phyloP scores from a whole-genome alignment of 2,113 vertebrate genomes.

The Indicator maculatus region DNA sequence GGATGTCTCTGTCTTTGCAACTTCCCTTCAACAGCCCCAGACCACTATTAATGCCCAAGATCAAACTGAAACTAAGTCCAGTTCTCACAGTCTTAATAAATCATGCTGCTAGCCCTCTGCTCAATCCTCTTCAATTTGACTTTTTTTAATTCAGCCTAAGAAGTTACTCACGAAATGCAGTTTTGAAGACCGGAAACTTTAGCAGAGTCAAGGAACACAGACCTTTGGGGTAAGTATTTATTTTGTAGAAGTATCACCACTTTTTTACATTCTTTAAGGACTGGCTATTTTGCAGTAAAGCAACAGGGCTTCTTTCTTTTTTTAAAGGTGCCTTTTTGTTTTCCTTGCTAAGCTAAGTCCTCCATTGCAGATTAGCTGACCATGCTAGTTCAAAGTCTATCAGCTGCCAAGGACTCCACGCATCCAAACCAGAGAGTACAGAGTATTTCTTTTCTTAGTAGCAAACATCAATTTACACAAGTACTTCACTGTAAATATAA shows the following conservation, averaged over 20 bases:
- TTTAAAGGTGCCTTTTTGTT: not conserved
- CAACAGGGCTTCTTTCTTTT: not conserved
- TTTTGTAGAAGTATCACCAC: not conserved
- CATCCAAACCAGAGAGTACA: not conserved
- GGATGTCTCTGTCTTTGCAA: not conserved
- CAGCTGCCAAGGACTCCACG: not conserved
- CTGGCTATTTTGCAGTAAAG: not conserved
- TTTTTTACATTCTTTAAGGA: not conserved
- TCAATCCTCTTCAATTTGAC: not conserved
- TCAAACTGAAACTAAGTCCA: not conserved
- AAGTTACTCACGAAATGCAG: not conserved
- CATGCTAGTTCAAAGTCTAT: not conserved
- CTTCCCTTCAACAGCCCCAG: not conserved
- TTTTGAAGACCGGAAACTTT: not conserved
- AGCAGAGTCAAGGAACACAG: not conserved
- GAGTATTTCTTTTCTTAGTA: not conserved
- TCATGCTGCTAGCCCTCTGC: not conserved
- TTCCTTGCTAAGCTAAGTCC: not conserved
- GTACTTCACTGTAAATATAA: not conserved
- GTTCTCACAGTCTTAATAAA: not conserved
- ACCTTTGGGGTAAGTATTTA: not conserved
- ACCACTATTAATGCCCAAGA: not conserved
- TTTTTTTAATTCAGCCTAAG: not conserved
- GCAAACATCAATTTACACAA: not conserved
- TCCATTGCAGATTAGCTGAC: not conserved